phyloP scores from a whole-genome alignment of 2,888 invertebrate species.

The Parapristionchus giblindavisi region DNA sequence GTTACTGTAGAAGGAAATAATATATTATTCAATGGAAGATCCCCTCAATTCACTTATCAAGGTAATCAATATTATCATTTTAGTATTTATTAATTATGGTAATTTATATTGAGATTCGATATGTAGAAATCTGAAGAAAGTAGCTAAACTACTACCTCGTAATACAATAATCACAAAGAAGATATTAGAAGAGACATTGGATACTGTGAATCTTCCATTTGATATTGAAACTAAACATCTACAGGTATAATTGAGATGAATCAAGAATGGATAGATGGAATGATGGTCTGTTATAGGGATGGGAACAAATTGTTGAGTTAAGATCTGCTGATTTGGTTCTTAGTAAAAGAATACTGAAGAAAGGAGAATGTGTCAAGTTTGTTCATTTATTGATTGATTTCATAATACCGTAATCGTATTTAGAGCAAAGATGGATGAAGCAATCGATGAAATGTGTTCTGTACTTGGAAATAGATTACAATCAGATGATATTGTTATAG shows the following conservation, averaged over 20 bases:
- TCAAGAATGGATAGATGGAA: neutral
- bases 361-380: conserved; percentile 39
- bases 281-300: conserved; percentile 11
- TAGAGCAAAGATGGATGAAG: conserved; percentile 33
- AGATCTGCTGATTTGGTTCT: conserved; percentile 28
- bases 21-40: conserved; percentile 7
- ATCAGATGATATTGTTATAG: neutral
- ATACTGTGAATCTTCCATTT: conserved; percentile 30
- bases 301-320: conserved; percentile 29
- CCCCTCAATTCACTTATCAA: conserved; percentile 11
- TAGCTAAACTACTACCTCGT: neutral
- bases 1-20: conserved; percentile 15
- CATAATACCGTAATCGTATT: neutral
- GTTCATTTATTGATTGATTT: neutral
- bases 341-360: conserved; percentile 11
- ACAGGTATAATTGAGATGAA: conserved; percentile 10
- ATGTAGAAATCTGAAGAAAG: conserved; percentile 23
- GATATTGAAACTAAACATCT: conserved; percentile 3
- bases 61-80: conserved; percentile 1
- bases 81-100: neutral
- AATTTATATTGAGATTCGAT: conserved; percentile 6
- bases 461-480: neutral
- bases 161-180: conserved; percentile 20
- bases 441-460: conserved; percentile 27
- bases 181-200: neutral